Evolutionary conservation across 2,888 invertebrate species (phyloP), one percentile per base, ranked within the genome.

Genomic region (Carterocephalus palaemon): DNA sequence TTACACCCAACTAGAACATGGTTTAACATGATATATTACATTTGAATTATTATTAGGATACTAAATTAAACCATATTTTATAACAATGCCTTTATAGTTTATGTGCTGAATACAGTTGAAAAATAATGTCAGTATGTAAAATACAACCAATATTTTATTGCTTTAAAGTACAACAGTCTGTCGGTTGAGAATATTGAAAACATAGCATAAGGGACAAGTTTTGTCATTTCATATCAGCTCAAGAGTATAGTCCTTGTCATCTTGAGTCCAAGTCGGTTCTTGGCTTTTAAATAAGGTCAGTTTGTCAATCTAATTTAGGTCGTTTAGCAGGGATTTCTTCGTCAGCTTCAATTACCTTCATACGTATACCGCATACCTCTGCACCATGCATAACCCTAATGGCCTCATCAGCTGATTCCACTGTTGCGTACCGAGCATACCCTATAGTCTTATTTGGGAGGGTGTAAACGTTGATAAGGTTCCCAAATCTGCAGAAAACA

Each of bases 281-380:
- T 9, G 34, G 22, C 13, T 12, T 13, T 29, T 16, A n/a, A n/a
- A n/a, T n/a, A n/a, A n/a, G 29, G 8, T 19, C 2, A 39, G 62
- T 64, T 62, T 38, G 48, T 59, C 49, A 46, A 52, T 45, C 49
- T 17, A 8, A 24, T 29, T 31, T 45, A 32, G 23, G 31, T 56
- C 68, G 72, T 51, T 75, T 81, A 36, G 69, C 53, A 39, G 68
- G 62, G 22, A 60, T 63, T 53, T 80, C 79, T 4, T 56, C 60
- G 62, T 96, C 96, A 0, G 97, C 97, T 70, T 95, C 93, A 75
- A 97, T 84, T 3, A 97, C 97, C 86, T 96, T 95, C 39, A 97
- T 87, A 50, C 95, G 90, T 13, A 94, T 91, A 13, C 96, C 96
- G 62, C 93, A 94, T 46, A 97, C 89, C 72, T 96, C 95, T 48